Conservation (phyloP, 2,888 invertebrate genomes). For the Mamestra brassicae region DNA sequence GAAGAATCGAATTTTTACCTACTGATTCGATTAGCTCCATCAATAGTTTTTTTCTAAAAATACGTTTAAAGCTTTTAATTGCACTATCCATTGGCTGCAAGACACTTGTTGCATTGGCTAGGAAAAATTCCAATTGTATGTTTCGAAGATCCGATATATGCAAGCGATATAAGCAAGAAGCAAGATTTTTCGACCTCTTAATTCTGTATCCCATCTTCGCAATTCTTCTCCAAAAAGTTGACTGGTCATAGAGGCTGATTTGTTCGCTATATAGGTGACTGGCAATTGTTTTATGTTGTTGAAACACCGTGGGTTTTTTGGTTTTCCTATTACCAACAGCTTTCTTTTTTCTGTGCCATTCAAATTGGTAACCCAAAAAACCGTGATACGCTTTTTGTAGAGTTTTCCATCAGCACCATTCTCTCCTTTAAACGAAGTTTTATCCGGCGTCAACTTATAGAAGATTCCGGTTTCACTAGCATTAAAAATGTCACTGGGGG, state of each 20-base stretch:
- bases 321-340: neutral
- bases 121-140: neutral
- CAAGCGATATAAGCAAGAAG: neutral
- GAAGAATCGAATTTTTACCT: neutral
- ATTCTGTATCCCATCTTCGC: neutral
- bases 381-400: neutral
- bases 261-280: conserved; percentile 1
- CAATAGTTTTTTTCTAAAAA: neutral
- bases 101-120: neutral
- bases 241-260: neutral
- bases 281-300: conserved; percentile 1
- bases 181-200: neutral
- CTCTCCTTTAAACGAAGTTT: neutral
- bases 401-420: neutral
- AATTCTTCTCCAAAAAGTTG: neutral
- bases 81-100: neutral
- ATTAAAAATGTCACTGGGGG: neutral
- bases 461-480: neutral
- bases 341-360: neutral
- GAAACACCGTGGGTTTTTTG: neutral
- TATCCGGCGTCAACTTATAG: neutral
- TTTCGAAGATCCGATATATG: neutral
- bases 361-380: neutral
- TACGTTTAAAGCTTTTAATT: neutral
- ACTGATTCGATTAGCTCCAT: neutral